Conservation (phyloP, 1,140 invertebrate genomes). For the Drosophila nannoptera region DNA sequence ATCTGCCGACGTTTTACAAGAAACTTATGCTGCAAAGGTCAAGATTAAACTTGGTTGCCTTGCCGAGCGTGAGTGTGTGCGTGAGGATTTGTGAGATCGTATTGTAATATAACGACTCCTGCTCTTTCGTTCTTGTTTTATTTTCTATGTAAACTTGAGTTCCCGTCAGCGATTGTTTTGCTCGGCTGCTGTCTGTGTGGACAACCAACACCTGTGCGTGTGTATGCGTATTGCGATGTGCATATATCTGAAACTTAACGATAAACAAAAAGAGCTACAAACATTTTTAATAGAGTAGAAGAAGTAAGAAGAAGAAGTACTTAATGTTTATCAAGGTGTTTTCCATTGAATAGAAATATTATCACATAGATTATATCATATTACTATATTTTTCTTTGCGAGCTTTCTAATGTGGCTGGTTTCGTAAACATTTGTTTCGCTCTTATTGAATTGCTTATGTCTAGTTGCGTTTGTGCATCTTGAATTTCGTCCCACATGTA, state of each 20-base stretch:
- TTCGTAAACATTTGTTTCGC: no score
- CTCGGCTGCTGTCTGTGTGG: neutral
- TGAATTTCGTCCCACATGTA: no score
- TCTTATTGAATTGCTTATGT: no score
- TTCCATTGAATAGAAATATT: no score
- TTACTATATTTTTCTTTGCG: no score
- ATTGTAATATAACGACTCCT: no score
- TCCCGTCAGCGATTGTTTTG: neutral
- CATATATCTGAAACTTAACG: neutral
- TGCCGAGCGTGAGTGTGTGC: neutral
- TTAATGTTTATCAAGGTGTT: no score
- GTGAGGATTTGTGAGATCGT: neutral
- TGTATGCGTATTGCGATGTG: neutral
- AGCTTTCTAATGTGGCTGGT: no score
- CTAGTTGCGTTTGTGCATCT: no score
- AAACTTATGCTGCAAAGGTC: neutral
- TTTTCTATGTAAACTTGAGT: neutral
- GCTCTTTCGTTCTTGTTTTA: neutral
- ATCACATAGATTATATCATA: no score
- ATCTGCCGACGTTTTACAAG: neutral
- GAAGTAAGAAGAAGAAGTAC: no score
- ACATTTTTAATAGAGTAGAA: no score
- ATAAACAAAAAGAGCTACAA: neutral
- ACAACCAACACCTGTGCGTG: neutral
- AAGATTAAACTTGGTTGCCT: slow-evolving; percentile 15